phyloP scores from a whole-genome alignment of 1,140 invertebrate genomes.

The Gonioctena quinquepunctata region DNA sequence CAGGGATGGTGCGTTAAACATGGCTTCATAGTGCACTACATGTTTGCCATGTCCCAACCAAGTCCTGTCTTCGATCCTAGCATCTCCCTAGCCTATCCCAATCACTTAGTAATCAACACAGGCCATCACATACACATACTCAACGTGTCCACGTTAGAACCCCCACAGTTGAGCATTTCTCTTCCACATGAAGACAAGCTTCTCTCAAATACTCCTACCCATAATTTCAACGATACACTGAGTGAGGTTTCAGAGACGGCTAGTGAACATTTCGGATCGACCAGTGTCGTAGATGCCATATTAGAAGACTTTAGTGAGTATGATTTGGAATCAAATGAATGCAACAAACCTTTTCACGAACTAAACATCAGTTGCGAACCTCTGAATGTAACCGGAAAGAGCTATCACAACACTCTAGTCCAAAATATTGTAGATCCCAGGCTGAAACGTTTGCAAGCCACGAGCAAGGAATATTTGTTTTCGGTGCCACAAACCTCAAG shows the following conservation, averaged over 20 bases:
- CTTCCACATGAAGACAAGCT: constrained; percentile 34
- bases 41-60: constrained; percentile 50
- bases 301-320: constrained; percentile 55
- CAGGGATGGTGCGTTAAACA: constrained; percentile 52
- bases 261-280: constrained; percentile 50
- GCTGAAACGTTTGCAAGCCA: constrained; percentile 47
- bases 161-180: constrained; percentile 21
- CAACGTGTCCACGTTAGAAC: constrained; percentile 41
- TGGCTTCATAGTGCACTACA: constrained; percentile 52
- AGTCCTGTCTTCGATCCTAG: constrained; percentile 47
- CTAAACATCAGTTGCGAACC: constrained; percentile 56
- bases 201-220: not conserved
- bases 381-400: constrained; percentile 53
- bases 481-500: constrained; percentile 46
- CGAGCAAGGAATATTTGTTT: constrained; percentile 48
- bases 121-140: constrained; percentile 54
- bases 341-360: constrained; percentile 55
- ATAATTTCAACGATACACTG: constrained; percentile 39
- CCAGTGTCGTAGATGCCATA: constrained; percentile 51
- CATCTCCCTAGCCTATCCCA: constrained; percentile 50
- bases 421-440: constrained; percentile 53
- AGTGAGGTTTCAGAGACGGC: constrained; percentile 51
- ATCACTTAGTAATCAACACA: constrained; percentile 55
- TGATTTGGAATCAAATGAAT: constrained; percentile 51
- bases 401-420: constrained; percentile 54